Evolutionary conservation across 1,140 invertebrate species (phyloP).

Genomic region (Drosophila arizonae): DNA sequence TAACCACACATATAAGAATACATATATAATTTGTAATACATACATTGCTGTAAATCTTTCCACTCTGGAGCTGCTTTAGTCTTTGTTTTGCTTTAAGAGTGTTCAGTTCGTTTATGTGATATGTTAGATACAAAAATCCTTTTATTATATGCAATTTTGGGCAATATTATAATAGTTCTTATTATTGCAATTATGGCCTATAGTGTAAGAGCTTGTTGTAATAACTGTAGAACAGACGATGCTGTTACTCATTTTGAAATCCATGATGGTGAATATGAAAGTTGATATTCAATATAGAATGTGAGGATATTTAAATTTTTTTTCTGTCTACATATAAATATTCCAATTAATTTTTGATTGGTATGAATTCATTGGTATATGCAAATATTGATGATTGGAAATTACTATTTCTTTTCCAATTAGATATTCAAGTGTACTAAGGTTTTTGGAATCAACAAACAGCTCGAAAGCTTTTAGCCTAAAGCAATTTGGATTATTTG

Average conservation of each 20-base stretch:
- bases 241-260: slow-evolving; percentile 9
- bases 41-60: too few relatives aligned
- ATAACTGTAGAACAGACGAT: background rate
- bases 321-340: too few relatives aligned
- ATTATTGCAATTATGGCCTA: slow-evolving; percentile 6
- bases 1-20: too few relatives aligned
- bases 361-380: too few relatives aligned
- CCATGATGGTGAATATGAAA: background rate
- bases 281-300: background rate
- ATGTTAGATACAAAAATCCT: background rate
- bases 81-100: background rate
- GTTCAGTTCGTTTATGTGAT: background rate
- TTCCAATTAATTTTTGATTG: too few relatives aligned
- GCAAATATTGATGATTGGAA: too few relatives aligned
- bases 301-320: too few relatives aligned
- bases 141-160: background rate
- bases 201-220: background rate
- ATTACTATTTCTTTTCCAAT: too few relatives aligned
- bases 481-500: too few relatives aligned
- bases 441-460: too few relatives aligned
- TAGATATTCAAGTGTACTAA: too few relatives aligned
- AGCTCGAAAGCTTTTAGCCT: too few relatives aligned
- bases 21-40: background rate
- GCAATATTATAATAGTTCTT: slow-evolving; percentile 3
- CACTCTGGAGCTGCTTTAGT: background rate